phyloP scores from a whole-genome alignment of 2,113 vertebrate genomes.

The Hipposideros armiger region DNA sequence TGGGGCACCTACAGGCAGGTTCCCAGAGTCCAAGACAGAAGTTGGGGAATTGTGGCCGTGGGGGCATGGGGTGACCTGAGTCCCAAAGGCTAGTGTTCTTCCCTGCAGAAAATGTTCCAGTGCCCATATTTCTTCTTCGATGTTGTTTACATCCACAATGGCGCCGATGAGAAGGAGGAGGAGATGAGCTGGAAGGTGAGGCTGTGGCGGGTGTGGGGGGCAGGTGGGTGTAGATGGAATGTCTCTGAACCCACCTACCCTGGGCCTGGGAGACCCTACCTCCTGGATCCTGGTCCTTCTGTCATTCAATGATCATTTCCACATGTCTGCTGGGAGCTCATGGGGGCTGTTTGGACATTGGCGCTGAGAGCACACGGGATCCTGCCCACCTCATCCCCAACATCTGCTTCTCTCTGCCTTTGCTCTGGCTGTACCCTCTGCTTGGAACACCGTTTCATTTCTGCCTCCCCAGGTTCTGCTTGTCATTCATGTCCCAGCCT shows the following conservation, averaged over 20 bases:
- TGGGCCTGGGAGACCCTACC: rapidly evolving
- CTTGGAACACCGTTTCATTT: neutral
- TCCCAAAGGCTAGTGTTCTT: neutral
- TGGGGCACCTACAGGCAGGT: neutral
- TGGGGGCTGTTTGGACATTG: neutral
- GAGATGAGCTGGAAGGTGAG: constrained; percentile 94
- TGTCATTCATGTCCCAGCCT: neutral
- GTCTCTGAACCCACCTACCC: neutral
- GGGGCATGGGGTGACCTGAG: no score
- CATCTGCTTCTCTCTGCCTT: neutral
- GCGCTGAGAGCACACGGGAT: no score
- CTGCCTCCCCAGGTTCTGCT: neutral
- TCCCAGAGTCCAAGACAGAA: neutral
- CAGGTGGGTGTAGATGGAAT: no score
- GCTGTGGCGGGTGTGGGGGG: rapidly evolving
- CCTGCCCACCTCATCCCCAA: neutral
- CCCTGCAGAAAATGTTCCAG: constrained; percentile 95
- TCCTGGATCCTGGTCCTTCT: neutral
- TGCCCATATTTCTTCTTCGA: constrained; percentile 97
- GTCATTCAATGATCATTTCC: neutral
- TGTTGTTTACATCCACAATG: constrained; percentile 94
- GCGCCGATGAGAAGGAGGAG: constrained; percentile 92
- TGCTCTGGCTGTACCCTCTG: neutral
- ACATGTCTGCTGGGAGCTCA: neutral
- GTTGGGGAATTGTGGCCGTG: neutral